Conservation (phyloP, 35 echinoderm and acorn worm species). For the Chiridota heheva region DNA sequence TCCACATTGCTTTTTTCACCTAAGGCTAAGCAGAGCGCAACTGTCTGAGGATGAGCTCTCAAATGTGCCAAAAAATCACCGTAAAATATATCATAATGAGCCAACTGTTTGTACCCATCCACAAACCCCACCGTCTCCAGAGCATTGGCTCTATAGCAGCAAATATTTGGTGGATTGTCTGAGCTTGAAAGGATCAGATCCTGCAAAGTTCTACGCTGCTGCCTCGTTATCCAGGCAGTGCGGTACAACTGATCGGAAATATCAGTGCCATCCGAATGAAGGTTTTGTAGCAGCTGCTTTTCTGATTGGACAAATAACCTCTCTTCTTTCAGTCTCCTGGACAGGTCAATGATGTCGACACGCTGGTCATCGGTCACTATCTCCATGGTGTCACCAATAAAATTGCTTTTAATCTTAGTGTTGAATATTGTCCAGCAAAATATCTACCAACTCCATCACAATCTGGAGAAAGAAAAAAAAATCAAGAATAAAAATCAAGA, state of each 20-base stretch:
- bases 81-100: conserved; percentile 71
- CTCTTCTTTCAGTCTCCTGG: conserved; percentile 85
- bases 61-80: conserved; percentile 77
- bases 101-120: conserved; percentile 81
- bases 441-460: too few relatives aligned
- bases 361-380: too few relatives aligned
- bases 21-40: conserved; percentile 65
- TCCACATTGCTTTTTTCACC: conserved; percentile 54
- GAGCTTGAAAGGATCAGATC: conserved; percentile 64
- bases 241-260: conserved; percentile 72
- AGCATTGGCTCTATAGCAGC: conserved; percentile 87
- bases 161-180: conserved; percentile 66
- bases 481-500: too few relatives aligned
- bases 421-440: too few relatives aligned
- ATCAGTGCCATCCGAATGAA: conserved; percentile 78
- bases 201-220: conserved; percentile 87
- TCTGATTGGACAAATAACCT: conserved; percentile 82
- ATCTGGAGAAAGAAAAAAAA: too few relatives aligned
- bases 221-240: conserved; percentile 83
- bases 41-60: conserved; percentile 61
- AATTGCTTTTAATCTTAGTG: too few relatives aligned
- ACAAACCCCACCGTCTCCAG: conserved; percentile 79
- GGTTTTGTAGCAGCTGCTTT: conserved; percentile 61
- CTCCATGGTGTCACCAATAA: too few relatives aligned
- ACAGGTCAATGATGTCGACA: conserved; percentile 72